Base-by-base conservation (phyloP, 2,113 vertebrate species). In the Labeo rohita region DNA sequence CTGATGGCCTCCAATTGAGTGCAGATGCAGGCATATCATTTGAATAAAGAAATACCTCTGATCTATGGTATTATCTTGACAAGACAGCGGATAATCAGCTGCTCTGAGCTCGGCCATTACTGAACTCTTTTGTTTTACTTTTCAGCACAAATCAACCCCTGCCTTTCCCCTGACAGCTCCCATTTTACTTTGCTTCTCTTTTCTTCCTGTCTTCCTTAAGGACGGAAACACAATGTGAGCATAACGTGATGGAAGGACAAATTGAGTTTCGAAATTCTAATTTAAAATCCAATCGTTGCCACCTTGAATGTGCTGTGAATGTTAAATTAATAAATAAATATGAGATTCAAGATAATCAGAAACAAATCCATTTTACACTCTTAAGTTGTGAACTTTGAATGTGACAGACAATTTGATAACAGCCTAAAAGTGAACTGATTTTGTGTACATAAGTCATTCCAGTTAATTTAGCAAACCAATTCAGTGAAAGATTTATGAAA, bases 41-140 rank as follows among this genome's bases (percentile, higher is more conserved):
- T 87, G 85, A 89, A 89, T 91, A 89, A 90, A 90, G 87, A 90
- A 90, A 87, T 87, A 87, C 81, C 84, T 82, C 85, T 90, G 87
- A 90, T 89, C 84, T 80, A 84, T 84, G 86, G 87, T 88, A 88
- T 91, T 89, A 89, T 87, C 87, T 86, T 87, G 89, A 91, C 87
- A 91, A 90, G 87, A 80, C 79, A 89, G 83, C 74, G 74, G 88
- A 90, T 90, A 90, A 88, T 89, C 88, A 90, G 90, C 79, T 80
- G 39, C 83, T 87, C 83, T 72, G 80, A 90, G 87, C 81, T 76
- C 39, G 75, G 78, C 88, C 86, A 88, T 89, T 87, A 86, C 77
- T 84, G n/a, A 81, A 81, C 83, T 86, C 87, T 80, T 84, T 90
- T 89, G 88, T 90, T 89, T 90, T 89, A 88, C 87, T 84, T 89